Percentiles rank a stretch among this genome's conserved stretches.
Evolutionary conservation across 2,888 invertebrate genomes (phyloP).

Genomic region (Synergus itoensis): DNA sequence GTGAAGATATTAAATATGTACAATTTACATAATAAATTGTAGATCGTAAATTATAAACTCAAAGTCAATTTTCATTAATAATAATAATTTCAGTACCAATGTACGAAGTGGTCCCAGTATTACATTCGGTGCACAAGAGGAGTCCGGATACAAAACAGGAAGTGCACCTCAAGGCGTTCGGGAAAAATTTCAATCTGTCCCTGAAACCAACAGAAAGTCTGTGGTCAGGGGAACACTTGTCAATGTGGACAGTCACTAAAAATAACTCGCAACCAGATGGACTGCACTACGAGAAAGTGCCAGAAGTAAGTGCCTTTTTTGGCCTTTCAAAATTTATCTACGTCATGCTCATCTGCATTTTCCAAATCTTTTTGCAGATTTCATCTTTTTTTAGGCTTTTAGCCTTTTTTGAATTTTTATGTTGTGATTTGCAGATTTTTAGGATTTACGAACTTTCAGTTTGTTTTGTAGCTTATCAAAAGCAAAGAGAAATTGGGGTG

Average conservation of each 20-base stretch:
- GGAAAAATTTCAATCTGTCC: slow-evolving; percentile 86
- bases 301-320: slow-evolving; percentile 81
- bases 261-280: slow-evolving; percentile 83
- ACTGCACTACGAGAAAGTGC: slow-evolving; percentile 84
- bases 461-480: not conserved
- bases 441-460: not conserved
- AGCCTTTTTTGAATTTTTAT: not conserved
- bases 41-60: not conserved
- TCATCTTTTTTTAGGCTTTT: not conserved
- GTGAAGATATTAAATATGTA: not conserved
- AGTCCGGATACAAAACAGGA: slow-evolving; percentile 76
- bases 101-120: slow-evolving; percentile 90
- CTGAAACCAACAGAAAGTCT: slow-evolving; percentile 88
- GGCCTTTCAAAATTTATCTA: not conserved
- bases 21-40: slow-evolving; percentile 18
- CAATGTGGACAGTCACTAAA: slow-evolving; percentile 89
- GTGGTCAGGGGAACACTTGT: slow-evolving; percentile 87
- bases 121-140: slow-evolving; percentile 79
- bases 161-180: slow-evolving; percentile 90
- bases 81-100: slow-evolving; percentile 83
- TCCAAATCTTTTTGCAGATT: not conserved
- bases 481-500: not conserved
- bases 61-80: slow-evolving; percentile 1
- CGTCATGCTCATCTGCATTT: not conserved
- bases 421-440: not conserved